These are phyloP conservation scores for Solenodon paradoxus DNA, from an alignment of 2,113 vertebrate genomes.

Conservation along the genomic window DNA sequence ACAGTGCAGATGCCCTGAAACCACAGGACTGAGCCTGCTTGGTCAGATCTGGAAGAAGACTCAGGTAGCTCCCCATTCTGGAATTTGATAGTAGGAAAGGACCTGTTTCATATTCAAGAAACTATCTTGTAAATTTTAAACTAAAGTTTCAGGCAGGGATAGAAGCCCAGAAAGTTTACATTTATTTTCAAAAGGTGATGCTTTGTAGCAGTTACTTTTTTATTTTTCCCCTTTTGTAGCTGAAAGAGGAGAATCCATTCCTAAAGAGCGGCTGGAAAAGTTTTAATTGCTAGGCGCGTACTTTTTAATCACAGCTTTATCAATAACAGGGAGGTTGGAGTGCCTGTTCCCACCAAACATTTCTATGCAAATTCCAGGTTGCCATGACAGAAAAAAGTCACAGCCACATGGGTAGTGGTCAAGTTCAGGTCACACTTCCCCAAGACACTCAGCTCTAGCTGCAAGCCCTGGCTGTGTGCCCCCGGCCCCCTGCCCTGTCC, in stretches of 20 bases:
- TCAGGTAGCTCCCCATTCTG: accelerated
- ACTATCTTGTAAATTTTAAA: neutral
- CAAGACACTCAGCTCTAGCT: neutral
- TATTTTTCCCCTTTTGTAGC: neutral
- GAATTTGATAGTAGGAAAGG: neutral
- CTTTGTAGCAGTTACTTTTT: neutral
- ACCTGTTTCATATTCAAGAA: neutral
- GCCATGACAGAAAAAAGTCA: neutral
- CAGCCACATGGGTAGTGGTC: neutral
- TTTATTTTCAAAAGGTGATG: neutral
- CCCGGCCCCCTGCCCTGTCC: accelerated
- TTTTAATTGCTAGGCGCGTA: neutral
- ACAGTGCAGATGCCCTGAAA: neutral
- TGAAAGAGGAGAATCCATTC: neutral
- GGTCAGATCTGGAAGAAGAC: neutral
- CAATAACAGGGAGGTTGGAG: neutral
- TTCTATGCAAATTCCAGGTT: neutral
- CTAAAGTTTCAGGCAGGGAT: neutral
- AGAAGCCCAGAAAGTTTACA: neutral
- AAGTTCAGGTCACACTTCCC: neutral
- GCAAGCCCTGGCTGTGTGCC: neutral
- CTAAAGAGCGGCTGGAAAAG: neutral
- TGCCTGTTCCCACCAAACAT: neutral
- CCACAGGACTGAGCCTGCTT: neutral
- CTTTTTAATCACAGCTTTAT: neutral